These are phyloP conservation scores for Nibea albiflora DNA, from an alignment of 2,113 vertebrate species.

Conservation along the genomic window DNA sequence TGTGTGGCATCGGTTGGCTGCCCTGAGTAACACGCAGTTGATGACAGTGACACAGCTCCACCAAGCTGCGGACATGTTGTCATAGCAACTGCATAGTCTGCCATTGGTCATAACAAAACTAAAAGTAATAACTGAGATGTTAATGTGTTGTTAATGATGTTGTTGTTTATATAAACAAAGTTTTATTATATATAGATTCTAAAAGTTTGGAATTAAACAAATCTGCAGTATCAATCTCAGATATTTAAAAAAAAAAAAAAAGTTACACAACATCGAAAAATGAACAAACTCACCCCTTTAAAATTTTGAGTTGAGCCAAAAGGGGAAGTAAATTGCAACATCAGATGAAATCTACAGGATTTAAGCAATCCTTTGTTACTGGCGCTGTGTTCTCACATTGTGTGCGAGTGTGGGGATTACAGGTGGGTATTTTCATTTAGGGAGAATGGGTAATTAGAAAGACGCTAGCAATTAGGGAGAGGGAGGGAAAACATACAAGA, in stretches of 20 bases:
- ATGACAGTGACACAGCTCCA: slow-evolving; percentile 25
- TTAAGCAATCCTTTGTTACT: not conserved
- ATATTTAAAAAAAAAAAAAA: no score
- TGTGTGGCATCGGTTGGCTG: slow-evolving; percentile 2
- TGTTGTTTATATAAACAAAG: no score
- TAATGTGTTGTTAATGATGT: no score
- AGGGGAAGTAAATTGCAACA: not conserved
- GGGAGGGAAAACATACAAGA: not conserved
- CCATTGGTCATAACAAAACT: not conserved
- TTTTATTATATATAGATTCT: not conserved
- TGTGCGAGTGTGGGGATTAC: not conserved
- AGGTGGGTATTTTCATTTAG: not conserved
- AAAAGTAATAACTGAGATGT: no score
- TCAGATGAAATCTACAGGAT: not conserved
- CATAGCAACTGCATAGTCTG: slow-evolving; percentile 34
- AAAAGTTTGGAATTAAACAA: not conserved
- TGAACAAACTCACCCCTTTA: not conserved
- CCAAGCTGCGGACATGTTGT: slow-evolving; percentile 19
- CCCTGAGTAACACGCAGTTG: slow-evolving; percentile 35
- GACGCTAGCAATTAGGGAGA: not conserved
- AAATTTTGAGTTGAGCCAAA: not conserved
- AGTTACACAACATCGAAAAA: not conserved
- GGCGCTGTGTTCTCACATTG: not conserved
- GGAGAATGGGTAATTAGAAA: not conserved
- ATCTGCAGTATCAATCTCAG: not conserved